phyloP scores from a whole-genome alignment of 2,113 vertebrate genomes.

The Larimichthys crocea region DNA sequence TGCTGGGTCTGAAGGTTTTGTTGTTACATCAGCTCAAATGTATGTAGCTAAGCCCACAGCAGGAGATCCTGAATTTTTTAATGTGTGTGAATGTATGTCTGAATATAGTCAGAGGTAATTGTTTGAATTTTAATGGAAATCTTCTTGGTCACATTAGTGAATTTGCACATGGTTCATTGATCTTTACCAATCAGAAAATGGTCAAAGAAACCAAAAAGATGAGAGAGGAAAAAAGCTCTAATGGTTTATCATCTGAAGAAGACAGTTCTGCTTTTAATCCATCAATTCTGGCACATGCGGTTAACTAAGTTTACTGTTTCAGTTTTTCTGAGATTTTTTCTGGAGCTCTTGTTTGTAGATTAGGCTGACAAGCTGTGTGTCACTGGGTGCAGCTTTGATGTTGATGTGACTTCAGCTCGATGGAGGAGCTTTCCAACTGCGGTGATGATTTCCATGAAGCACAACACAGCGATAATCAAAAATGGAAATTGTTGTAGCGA shows the following conservation, averaged over 20 bases:
- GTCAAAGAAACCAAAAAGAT: neutral
- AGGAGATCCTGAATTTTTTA: neutral
- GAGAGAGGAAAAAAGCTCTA: neutral
- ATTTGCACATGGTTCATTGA: neutral
- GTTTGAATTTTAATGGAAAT: neutral
- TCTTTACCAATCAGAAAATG: neutral
- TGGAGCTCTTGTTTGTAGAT: neutral
- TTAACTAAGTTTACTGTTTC: neutral
- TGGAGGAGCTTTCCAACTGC: neutral
- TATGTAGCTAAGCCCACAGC: neutral
- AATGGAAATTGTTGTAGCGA: conserved; percentile 21
- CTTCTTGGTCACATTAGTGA: neutral
- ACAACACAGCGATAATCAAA: conserved; percentile 14
- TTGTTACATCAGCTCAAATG: neutral
- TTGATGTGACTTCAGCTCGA: conserved; percentile 17
- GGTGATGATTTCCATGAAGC: conserved; percentile 21
- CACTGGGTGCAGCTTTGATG: conserved; percentile 1
- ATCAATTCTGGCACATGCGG: neutral
- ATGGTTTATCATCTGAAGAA: no score
- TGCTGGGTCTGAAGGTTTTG: neutral
- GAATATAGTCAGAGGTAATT: neutral
- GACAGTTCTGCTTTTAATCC: neutral
- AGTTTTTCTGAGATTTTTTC: neutral
- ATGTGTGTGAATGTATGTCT: neutral
- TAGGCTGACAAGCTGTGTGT: neutral